Conservation (phyloP, 2,797 vertebrate genomes). For the Tapirus indicus region DNA sequence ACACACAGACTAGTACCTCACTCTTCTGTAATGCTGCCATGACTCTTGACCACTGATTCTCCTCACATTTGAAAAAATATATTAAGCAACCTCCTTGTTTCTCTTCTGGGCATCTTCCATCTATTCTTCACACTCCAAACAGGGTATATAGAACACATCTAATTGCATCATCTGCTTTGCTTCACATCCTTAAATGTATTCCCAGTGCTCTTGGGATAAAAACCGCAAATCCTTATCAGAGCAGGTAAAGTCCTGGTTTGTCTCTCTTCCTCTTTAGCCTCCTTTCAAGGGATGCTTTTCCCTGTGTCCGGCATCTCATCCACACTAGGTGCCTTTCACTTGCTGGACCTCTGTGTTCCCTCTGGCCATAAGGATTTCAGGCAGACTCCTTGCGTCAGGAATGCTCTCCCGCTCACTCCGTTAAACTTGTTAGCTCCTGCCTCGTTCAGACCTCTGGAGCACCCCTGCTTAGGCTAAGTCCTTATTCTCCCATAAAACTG, state of each 20-base stretch:
- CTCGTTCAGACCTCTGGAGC: background rate
- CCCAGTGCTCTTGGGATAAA: background rate
- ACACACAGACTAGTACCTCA: rapidly evolving
- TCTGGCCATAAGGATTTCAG: background rate
- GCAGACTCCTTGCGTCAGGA: background rate
- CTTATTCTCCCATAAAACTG: background rate
- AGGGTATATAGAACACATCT: background rate
- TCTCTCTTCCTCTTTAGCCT: background rate
- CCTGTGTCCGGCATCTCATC: background rate
- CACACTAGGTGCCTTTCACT: background rate
- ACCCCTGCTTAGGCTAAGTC: too few species aligned
- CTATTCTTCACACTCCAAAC: background rate
- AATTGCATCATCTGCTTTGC: background rate
- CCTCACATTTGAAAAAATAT: background rate
- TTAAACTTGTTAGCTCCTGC: background rate
- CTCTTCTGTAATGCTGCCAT: rapidly evolving
- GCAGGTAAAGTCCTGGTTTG: background rate
- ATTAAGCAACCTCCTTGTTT: background rate
- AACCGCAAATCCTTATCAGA: background rate
- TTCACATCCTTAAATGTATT: background rate
- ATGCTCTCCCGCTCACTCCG: background rate
- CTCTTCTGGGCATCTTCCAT: background rate
- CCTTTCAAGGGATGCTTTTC: background rate
- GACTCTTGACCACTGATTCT: background rate
- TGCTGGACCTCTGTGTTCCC: background rate